Base-by-base conservation (phyloP, 2,113 vertebrate genomes). In the Grammatotria lemairii region DNA sequence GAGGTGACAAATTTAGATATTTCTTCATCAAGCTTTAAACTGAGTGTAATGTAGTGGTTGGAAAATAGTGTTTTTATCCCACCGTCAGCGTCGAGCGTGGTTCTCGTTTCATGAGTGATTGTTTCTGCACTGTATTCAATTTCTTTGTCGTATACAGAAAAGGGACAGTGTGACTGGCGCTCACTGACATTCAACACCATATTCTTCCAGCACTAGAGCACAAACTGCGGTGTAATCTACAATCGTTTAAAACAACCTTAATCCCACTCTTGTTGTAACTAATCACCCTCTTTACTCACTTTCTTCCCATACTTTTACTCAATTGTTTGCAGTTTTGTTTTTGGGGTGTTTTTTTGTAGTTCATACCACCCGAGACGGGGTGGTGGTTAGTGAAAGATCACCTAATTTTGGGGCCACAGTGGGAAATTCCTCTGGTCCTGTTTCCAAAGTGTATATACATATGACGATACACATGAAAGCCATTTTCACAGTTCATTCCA, bases 401-500 rank as follows among this genome's bases (percentile, higher is more conserved):
- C 47, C 80, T 53, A 28, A 40, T 88, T 58, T 81, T 78, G 33
- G 16, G 60, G 70, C 55, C 86, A 83, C 38, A 35, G 26, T 79
- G 31, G 68, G 80, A 42, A 60, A 90, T 87, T 70, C 42, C 83
- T 73, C 26, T 47, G 7, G 45, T 63, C 51, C 11, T 3, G 7
- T 55, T 82, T 45, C 87, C 23, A 33, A 54, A 73, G 11, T 65
- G 6, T 12, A 31, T 73, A 54, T 89, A 38, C 14, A 45, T 80
- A 35, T 60, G 47, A 80, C 47, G 55, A 60, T 53, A 63, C 47
- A 84, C 90, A 90, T 84, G 23, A 91, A 91, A 91, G 23, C 80
- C 54, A 85, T 93, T 92, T 91, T 73, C 88, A 86, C 91, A 89
- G 89, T 94, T 89, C 92, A 89, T 89, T 88, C 85, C 75, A 91